Evolutionary conservation across 1,140 invertebrate genomes (phyloP).

Genomic region (Ectropis grisescens): DNA sequence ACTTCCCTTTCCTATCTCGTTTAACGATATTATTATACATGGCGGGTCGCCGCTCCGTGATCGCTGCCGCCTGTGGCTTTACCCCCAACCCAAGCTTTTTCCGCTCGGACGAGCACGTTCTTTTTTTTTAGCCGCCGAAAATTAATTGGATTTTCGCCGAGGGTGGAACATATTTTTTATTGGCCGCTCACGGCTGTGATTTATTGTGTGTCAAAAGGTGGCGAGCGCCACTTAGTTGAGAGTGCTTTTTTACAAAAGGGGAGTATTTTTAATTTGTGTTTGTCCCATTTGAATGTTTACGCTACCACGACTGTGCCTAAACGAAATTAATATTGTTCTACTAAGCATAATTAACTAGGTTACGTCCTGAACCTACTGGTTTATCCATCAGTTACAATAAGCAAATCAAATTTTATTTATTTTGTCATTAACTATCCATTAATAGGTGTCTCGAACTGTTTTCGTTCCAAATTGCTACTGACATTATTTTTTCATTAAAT

Average conservation of each 20-base stretch:
- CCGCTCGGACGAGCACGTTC: constrained; percentile 42
- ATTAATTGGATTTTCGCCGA: constrained; percentile 68
- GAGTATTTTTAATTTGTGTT: constrained; percentile 26
- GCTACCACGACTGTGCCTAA: constrained; percentile 3
- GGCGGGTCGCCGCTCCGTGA: constrained; percentile 13
- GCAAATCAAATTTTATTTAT: too few species aligned
- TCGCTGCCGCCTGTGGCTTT: constrained; percentile 18
- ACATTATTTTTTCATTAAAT: too few species aligned
- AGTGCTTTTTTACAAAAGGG: constrained; percentile 44
- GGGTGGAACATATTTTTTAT: constrained; percentile 68
- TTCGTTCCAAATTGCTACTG: too few species aligned
- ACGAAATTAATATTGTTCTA: constrained; percentile 6
- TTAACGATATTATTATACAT: constrained; percentile 56
- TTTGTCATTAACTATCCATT: too few species aligned
- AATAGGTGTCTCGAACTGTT: too few species aligned
- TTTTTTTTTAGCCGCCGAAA: constrained; percentile 64
- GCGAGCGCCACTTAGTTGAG: constrained; percentile 57
- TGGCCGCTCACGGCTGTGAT: constrained; percentile 60
- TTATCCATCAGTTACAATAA: too few species aligned
- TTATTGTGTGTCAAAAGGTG: constrained; percentile 68
- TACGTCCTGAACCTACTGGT: too few species aligned
- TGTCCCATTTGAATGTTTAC: constrained; percentile 12
- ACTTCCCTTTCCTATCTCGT: constrained; percentile 54
- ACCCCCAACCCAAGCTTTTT: constrained; percentile 31
- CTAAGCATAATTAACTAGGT: background rate